Conservation (phyloP, 1,140 invertebrate species). For the Eriosoma lanigerum region DNA sequence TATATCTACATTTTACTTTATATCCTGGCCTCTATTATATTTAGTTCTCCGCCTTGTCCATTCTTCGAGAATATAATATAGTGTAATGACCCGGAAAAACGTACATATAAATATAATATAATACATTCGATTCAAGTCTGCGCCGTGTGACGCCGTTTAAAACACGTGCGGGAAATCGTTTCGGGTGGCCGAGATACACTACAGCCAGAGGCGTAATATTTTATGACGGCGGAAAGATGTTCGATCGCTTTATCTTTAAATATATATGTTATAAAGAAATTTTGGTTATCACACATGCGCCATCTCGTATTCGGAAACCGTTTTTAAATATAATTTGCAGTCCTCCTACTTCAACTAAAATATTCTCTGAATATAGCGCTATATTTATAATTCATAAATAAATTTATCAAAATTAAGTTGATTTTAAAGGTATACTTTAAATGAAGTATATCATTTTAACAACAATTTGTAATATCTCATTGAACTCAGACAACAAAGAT, state of each 20-base stretch:
- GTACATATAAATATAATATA: too few relatives aligned
- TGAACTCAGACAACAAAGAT: conserved; percentile 25
- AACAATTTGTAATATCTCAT: conserved; percentile 48
- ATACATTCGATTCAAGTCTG: neutral
- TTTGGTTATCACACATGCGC: too few relatives aligned
- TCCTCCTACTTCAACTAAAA: too few relatives aligned
- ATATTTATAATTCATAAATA: too few relatives aligned
- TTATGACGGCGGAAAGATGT: too few relatives aligned
- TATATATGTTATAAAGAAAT: too few relatives aligned
- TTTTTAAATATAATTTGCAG: too few relatives aligned
- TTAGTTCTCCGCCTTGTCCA: too few relatives aligned
- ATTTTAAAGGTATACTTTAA: conserved; percentile 50
- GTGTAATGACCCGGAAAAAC: conserved; percentile 10
- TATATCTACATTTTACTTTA: neutral
- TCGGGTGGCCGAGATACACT: neutral
- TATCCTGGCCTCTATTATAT: neutral
- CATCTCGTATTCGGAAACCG: too few relatives aligned
- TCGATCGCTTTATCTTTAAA: too few relatives aligned
- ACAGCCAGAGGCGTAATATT: too few relatives aligned
- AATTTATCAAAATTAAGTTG: conserved; percentile 47
- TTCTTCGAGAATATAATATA: neutral
- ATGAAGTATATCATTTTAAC: conserved; percentile 54
- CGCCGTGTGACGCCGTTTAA: neutral
- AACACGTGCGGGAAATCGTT: neutral
- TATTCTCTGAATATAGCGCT: too few relatives aligned